Evolutionary conservation across 2,113 vertebrate genomes (phyloP), one percentile per base, ranked within the genome.

Genomic region (Argyrosomus japonicus): DNA sequence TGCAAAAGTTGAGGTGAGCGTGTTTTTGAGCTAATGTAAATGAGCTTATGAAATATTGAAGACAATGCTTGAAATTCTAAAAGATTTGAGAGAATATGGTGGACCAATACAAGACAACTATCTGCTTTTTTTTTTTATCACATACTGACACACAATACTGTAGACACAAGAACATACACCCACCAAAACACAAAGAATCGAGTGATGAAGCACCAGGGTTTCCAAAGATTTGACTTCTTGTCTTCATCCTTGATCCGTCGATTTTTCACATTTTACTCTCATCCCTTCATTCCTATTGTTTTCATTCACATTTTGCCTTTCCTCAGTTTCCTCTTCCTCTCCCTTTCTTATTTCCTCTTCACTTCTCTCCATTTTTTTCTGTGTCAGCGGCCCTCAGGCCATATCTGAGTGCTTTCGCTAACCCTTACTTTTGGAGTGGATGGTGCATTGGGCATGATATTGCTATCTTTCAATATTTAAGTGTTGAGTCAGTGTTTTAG

Each of bases 21-120:
- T 82, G 53, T 57, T 79, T 83, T 75, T 77, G 53, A 85, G 36
- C 53, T 70, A 45, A 79, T 79, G 72, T 72, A 67, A 82, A 76
- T 63, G 45, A 81, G 60, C 29, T 57, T 61, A 47, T 82, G 76
- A 85, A 83, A 87, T 80, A 75, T 77, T 82, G 43, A 32, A 76
- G n/a, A 17, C 13, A 27, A 43, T n/a, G 50, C 43, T 64, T 70
- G 58, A 82, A 71, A 80, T 79, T 81, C 69, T 56, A 48, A 68
- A 64, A 86, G 19, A 32, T 48, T 63, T 61, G 17, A 7, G 23
- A 48, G 65, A 74, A 58, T 63, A 23, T 23, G 36, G 60, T 67
- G 77, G 67, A 81, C 29, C 57, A 74, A 77, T 47, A 23, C 45
- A 40, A 51, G 17, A 27, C 11, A 76, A 21, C 45, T 56, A n/a